A percentile compares a stretch with the other conserved stretches of the same genome.
Conservation (phyloP, 2,888 invertebrate species). For the Thymelicus lineola region DNA sequence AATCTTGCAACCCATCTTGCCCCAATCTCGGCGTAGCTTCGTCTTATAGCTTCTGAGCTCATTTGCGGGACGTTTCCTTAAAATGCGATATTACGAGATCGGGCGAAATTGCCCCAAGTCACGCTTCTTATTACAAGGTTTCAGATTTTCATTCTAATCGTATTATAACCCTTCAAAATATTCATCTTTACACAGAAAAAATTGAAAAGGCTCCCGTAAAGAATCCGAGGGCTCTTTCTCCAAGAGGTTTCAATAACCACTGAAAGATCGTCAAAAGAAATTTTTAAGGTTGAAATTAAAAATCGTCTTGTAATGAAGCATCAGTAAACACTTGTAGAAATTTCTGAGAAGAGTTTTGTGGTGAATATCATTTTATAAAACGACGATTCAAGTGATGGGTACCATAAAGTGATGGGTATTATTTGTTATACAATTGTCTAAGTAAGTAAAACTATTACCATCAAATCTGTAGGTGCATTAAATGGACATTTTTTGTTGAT, state of each 20-base stretch:
- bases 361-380: not conserved
- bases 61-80: constrained; percentile 54
- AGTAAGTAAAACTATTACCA: too few species aligned
- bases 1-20: constrained; percentile 38
- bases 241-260: constrained; percentile 22
- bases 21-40: constrained; percentile 37
- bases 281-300: constrained; percentile 20
- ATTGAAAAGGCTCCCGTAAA: constrained; percentile 44
- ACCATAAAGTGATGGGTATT: not conserved
- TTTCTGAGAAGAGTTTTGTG: not conserved
- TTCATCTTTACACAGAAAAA: constrained; percentile 53
- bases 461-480: too few species aligned
- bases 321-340: not conserved
- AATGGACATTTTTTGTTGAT: too few species aligned
- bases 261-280: constrained; percentile 21
- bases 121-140: constrained; percentile 80
- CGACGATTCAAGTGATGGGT: not conserved
- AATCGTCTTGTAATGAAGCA: constrained; percentile 12
- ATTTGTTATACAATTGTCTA: too few species aligned
- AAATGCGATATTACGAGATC: constrained; percentile 69
- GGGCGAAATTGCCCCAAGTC: constrained; percentile 75
- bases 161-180: constrained; percentile 72
- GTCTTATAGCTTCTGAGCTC: constrained; percentile 40
- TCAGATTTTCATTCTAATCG: constrained; percentile 79
- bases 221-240: constrained; percentile 32